phyloP scores from a whole-genome alignment of 2,113 vertebrate species.

The Atherinomorus stipes region DNA sequence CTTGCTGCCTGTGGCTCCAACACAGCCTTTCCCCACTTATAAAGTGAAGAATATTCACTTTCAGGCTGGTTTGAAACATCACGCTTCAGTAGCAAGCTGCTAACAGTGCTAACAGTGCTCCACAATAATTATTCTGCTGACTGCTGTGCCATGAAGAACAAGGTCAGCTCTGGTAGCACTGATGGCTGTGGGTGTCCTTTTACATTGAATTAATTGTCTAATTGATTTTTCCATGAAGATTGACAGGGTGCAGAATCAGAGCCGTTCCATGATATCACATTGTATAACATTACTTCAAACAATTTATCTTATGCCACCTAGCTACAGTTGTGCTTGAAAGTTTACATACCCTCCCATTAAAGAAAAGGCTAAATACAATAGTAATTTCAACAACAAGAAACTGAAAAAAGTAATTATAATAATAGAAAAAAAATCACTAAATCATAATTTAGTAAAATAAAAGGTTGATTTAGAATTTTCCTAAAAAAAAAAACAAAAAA shows the following conservation, averaged over 20 bases:
- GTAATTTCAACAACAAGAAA: no score
- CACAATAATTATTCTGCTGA: conserved; percentile 33
- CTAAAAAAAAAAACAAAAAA: no score
- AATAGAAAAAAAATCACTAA: no score
- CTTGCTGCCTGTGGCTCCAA: not conserved
- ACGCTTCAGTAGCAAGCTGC: not conserved
- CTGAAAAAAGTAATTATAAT: no score
- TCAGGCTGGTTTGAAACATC: conserved; percentile 5
- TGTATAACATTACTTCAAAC: no score
- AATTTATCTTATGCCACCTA: no score
- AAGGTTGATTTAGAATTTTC: no score
- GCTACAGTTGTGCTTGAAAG: no score
- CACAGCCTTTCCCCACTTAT: conserved; percentile 2
- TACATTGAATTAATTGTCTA: conserved; percentile 68
- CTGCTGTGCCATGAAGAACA: conserved; percentile 39
- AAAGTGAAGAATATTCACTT: not conserved
- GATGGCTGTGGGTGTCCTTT: conserved; percentile 56
- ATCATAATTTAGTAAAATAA: no score
- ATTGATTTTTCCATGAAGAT: conserved; percentile 73
- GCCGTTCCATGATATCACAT: conserved; percentile 10
- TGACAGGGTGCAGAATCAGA: conserved; percentile 57
- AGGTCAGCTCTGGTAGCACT: conserved; percentile 48
- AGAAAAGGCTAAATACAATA: no score
- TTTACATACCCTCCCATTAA: no score
- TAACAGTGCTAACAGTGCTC: conserved; percentile 5